Percentiles rank a stretch among this genome's conserved stretches.
phyloP scores from a whole-genome alignment of 2,797 vertebrate species.

The Fringilla coelebs region DNA sequence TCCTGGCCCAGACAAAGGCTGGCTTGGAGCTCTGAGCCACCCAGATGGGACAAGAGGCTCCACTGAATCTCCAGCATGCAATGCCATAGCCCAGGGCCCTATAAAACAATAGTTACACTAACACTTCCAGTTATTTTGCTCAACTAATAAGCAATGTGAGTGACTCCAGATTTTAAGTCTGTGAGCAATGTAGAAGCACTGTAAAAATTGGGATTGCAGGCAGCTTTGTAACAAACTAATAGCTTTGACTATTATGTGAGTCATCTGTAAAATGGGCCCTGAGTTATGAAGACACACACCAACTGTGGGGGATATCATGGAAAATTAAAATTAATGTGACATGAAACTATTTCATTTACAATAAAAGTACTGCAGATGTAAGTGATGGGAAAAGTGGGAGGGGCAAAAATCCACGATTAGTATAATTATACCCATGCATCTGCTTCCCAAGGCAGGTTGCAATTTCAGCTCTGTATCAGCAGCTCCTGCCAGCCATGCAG shows the following conservation, averaged over 20 bases:
- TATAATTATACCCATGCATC: neutral
- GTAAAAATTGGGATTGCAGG: neutral
- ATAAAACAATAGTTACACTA: constrained; percentile 10
- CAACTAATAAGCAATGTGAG: neutral
- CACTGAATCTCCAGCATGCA: neutral
- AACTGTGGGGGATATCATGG: neutral
- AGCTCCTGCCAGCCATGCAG: neutral
- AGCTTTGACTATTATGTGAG: neutral
- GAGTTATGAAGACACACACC: neutral
- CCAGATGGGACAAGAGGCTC: neutral
- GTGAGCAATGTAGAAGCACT: constrained; percentile 25
- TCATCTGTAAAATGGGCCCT: constrained; percentile 2
- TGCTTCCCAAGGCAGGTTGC: neutral
- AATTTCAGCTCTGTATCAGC: neutral
- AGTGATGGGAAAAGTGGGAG: constrained; percentile 7
- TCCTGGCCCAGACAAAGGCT: neutral
- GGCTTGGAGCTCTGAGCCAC: neutral
- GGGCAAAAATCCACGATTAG: neutral
- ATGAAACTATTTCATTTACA: neutral
- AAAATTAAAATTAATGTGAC: constrained; percentile 19
- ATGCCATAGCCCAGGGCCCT: neutral
- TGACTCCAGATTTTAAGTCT: constrained; percentile 19
- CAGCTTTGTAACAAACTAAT: constrained; percentile 1
- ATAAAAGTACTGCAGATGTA: neutral
- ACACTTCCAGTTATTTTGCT: neutral